Evolutionary conservation across 2,888 invertebrate genomes (phyloP).

Genomic region (Diarsia rubi): DNA sequence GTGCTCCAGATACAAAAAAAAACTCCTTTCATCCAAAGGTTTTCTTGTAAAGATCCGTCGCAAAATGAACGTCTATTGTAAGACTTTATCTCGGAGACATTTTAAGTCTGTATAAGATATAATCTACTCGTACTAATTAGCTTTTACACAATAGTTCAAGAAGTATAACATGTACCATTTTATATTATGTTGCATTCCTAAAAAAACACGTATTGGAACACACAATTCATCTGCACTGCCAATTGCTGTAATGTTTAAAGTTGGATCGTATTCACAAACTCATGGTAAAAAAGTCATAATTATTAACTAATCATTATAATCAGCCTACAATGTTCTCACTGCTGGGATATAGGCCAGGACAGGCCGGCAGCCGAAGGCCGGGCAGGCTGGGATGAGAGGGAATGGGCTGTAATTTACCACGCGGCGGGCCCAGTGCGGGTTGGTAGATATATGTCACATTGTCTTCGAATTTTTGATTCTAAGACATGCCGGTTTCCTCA

Average conservation of each 20-base stretch:
- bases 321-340: no score
- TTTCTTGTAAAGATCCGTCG: conserved; percentile 7
- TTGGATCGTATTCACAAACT: neutral
- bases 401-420: no score
- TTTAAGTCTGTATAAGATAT: conserved; percentile 3
- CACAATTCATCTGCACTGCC: neutral
- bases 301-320: conserved; percentile 4
- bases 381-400: no score
- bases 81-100: neutral
- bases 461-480: no score
- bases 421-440: no score
- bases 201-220: neutral
- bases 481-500: no score
- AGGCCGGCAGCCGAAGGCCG: no score
- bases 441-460: no score
- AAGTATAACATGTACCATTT: neutral
- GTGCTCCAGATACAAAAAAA: conserved; percentile 5
- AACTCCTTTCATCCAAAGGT: neutral
- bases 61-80: neutral
- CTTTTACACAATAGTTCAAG: neutral
- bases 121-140: neutral
- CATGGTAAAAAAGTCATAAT: neutral
- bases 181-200: neutral
- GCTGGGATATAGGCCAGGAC: no score
- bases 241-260: neutral